These are phyloP conservation scores for Craterocephalus amniculus DNA, from an alignment of 2,797 vertebrate species.

Conservation along the genomic window DNA sequence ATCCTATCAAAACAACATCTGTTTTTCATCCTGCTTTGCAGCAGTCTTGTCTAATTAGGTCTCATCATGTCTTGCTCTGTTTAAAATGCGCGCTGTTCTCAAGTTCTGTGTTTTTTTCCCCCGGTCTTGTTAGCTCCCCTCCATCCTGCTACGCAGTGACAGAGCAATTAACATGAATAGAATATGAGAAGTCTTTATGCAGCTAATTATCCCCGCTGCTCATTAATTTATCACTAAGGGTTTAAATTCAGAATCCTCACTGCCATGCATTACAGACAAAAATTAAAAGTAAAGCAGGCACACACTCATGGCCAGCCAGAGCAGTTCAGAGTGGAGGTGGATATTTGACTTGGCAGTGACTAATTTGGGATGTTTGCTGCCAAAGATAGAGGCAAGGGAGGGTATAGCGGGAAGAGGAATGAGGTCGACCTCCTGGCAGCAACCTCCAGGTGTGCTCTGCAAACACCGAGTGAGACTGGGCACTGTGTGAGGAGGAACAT, in stretches of 20 bases:
- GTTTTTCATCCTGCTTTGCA: constrained; percentile 48
- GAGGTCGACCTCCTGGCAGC: constrained; percentile 35
- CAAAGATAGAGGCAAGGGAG: constrained; percentile 44
- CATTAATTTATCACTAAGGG: constrained; percentile 15
- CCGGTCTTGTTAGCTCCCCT: constrained; percentile 54
- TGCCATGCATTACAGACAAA: constrained; percentile 5
- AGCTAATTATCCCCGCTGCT: constrained; percentile 44
- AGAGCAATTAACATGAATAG: constrained; percentile 47
- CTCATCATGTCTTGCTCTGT: constrained; percentile 55
- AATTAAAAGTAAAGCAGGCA: constrained; percentile 8
- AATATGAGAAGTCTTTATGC: constrained; percentile 45
- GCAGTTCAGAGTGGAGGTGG: constrained; percentile 20
- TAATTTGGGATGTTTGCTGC: constrained; percentile 59
- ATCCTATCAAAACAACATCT: constrained; percentile 58
- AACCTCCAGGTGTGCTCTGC: constrained; percentile 59
- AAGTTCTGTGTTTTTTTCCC: constrained; percentile 57
- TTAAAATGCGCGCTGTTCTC: constrained; percentile 53
- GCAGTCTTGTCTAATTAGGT: constrained; percentile 64
- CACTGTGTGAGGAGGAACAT: constrained; percentile 52
- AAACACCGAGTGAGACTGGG: constrained; percentile 34
- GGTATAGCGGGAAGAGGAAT: constrained; percentile 28
- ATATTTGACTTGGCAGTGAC: constrained; percentile 64
- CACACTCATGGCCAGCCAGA: background rate
- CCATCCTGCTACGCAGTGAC: constrained; percentile 23
- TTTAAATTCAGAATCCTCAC: background rate